Evolutionary conservation across 2,888 invertebrate genomes (phyloP).

Genomic region (Dusona sp.): DNA sequence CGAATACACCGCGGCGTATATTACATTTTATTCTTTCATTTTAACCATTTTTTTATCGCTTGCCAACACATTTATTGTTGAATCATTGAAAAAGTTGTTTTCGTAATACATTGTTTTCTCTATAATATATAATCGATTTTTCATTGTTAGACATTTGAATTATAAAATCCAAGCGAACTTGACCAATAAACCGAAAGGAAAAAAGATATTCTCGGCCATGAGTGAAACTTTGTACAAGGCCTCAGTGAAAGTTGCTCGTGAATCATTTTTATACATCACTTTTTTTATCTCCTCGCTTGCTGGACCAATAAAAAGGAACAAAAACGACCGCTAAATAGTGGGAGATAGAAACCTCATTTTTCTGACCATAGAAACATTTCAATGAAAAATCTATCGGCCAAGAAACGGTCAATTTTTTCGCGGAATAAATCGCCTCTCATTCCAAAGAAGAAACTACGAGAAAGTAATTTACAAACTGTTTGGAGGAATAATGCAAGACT

Average conservation of each 20-base stretch:
- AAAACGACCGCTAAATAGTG: neutral
- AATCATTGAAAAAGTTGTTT: neutral
- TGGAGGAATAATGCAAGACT: neutral
- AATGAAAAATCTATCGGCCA: neutral
- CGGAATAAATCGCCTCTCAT: neutral
- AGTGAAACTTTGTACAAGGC: neutral
- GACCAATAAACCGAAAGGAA: conserved; percentile 6
- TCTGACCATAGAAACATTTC: neutral
- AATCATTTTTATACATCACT: conserved; percentile 20
- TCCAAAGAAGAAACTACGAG: neutral
- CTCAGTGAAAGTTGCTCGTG: conserved; percentile 43
- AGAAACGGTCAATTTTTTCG: neutral
- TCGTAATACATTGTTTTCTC: neutral
- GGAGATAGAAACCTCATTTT: neutral
- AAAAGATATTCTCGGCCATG: conserved; percentile 1
- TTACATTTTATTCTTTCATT: neutral
- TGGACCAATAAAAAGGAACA: neutral
- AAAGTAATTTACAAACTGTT: neutral
- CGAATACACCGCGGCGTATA: conserved; percentile 18
- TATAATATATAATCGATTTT: conserved; percentile 2
- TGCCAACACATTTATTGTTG: neutral
- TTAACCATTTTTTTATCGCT: neutral
- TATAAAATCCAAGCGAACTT: neutral
- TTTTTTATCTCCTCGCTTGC: neutral
- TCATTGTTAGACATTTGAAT: neutral